Percentiles rank a stretch among this genome's conserved stretches.
phyloP scores from a whole-genome alignment of 2,888 invertebrate species.

The Malacosoma neustria region DNA sequence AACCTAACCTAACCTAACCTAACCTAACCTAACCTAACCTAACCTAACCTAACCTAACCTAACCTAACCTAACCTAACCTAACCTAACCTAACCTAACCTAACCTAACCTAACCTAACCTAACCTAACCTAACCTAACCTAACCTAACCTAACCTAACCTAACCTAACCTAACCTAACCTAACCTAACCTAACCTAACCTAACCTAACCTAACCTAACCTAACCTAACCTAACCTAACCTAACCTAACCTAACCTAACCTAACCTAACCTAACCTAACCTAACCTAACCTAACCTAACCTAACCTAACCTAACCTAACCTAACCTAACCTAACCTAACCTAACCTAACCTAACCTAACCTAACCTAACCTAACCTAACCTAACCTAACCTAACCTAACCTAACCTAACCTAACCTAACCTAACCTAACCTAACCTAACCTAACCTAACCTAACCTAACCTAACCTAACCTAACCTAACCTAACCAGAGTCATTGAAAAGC shows the following conservation, averaged over 20 bases:
- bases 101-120: slow-evolving; percentile 17
- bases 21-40: slow-evolving; percentile 6
- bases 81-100: slow-evolving; percentile 9
- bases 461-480: slow-evolving; percentile 9
- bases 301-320: slow-evolving; percentile 5
- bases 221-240: slow-evolving; percentile 10
- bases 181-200: slow-evolving; percentile 11
- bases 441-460: slow-evolving; percentile 4
- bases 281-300: slow-evolving; percentile 5
- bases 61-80: slow-evolving; percentile 5
- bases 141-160: slow-evolving; percentile 14
- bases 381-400: slow-evolving; percentile 1
- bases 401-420: slow-evolving; percentile 10
- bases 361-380: slow-evolving; percentile 4
- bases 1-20: slow-evolving; percentile 5
- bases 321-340: slow-evolving; percentile 3
- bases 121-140: slow-evolving; percentile 16
- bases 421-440: slow-evolving; percentile 8
- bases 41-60: slow-evolving; percentile 6
- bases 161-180: slow-evolving; percentile 7
- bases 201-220: slow-evolving; percentile 9
- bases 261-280: slow-evolving; percentile 7
- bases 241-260: slow-evolving; percentile 6
- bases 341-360: slow-evolving; percentile 7
- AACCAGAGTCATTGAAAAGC: slow-evolving; percentile 6